Evolutionary conservation across 35 echinoderm and acorn worm species (phyloP).

Genomic region (Apostichopus japonicus): DNA sequence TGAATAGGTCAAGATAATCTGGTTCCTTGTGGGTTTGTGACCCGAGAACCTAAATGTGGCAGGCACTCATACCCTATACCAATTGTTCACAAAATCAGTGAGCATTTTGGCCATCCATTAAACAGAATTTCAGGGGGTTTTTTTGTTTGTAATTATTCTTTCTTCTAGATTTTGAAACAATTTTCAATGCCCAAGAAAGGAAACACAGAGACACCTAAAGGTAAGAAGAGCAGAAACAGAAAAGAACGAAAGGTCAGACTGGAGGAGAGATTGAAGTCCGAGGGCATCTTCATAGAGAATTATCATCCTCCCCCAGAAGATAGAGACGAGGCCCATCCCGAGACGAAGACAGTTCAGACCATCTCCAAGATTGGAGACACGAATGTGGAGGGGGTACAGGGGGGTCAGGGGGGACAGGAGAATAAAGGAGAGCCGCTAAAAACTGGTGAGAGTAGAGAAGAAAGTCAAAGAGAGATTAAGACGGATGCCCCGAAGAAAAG

Average conservation of each 20-base stretch:
- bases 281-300: conserved; percentile 44
- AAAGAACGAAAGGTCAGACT: conserved; percentile 57
- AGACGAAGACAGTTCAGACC: not conserved
- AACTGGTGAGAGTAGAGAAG: not conserved
- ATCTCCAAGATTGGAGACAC: not conserved
- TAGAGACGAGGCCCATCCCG: not conserved
- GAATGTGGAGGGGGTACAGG: not conserved
- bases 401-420: not conserved
- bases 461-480: not conserved
- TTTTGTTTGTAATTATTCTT: not conserved
- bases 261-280: conserved; percentile 31
- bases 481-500: not conserved
- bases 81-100: too few relatives aligned
- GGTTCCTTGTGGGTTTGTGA: too few relatives aligned
- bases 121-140: not conserved
- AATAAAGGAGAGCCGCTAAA: not conserved
- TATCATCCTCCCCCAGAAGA: conserved; percentile 40
- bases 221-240: conserved; percentile 23
- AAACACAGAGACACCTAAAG: not conserved
- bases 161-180: conserved; percentile 12
- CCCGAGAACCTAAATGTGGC: too few relatives aligned
- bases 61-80: too few relatives aligned
- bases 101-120: too few relatives aligned
- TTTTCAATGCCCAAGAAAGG: not conserved
- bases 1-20: too few relatives aligned